Evolutionary conservation across 1,140 invertebrate genomes (phyloP), one percentile per base, ranked within the genome.

Genomic region (Armadillidium nasatum): DNA sequence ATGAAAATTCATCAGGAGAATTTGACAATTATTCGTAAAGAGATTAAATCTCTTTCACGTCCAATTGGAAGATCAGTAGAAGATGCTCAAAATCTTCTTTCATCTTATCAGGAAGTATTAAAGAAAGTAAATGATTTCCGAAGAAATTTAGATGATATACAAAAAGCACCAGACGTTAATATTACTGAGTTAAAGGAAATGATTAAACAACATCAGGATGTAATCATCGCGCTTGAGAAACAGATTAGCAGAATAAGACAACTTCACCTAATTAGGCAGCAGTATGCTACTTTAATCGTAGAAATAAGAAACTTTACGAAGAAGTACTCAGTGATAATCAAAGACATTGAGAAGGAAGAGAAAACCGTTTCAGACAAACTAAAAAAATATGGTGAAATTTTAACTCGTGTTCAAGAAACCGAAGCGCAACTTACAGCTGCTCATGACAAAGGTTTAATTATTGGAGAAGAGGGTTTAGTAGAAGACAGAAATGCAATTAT

Each of bases 401-500:
- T 84, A 33, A 82, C 74, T 21, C 77, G 72, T 43, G 83, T 88
- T 33, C 92, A 94, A 85, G 91, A 93, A 82, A 94, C 92, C 83
- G 94, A 97, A 83, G 94, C 92, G n/a, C 86, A 91, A 10, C 84
- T 96, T 10, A 91, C 92, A 0, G 90, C 91, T 22, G 93, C 94
- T 0, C 91, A 90, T 22, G 94, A 97, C 82, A 96, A 96, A 85
- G 95, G 94, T 0, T 92, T 94, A 83, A 92, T 94, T 83, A 95
- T 97, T 33, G 92, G 92, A 10, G 89, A 90, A 0, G 95, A 97
- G 85, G 93, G 94, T 50, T 91, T 92, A 11, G 89, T 91, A 0
- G 90, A 91, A 19, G 94, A 96, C 82, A 89, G 91, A 78, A 95
- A 96, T 82, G 90, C 90, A 81, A 91, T 96, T 3, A 94, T 92